Evolutionary conservation across 2,888 invertebrate species (phyloP).

Genomic region (Cantharis nigra): DNA sequence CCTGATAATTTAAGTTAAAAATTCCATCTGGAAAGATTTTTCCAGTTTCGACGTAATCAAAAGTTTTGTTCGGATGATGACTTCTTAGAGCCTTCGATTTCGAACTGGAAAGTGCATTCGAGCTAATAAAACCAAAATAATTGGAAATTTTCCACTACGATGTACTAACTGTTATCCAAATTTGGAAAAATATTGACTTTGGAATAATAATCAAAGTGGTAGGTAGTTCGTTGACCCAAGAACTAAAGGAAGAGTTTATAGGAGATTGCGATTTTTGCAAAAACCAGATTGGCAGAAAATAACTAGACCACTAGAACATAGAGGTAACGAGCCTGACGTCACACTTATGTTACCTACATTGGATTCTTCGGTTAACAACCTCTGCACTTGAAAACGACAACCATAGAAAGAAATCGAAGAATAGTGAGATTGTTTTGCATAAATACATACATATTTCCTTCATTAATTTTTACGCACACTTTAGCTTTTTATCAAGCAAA

Average conservation of each 20-base stretch:
- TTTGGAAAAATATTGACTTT: neutral
- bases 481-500: neutral
- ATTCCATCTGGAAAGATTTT: neutral
- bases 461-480: neutral
- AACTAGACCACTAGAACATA: constrained; percentile 56
- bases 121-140: neutral
- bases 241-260: constrained; percentile 19
- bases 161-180: neutral
- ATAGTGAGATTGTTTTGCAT: constrained; percentile 13
- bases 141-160: neutral
- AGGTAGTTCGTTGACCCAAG: constrained; percentile 26
- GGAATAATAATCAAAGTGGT: neutral
- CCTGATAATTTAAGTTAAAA: constrained; percentile 1
- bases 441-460: neutral
- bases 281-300: constrained; percentile 44
- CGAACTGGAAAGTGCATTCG: neutral
- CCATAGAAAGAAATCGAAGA: constrained; percentile 24
- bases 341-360: constrained; percentile 54
- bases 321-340: constrained; percentile 56
- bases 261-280: constrained; percentile 24
- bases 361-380: constrained; percentile 47
- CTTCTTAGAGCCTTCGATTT: neutral
- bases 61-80: neutral
- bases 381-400: constrained; percentile 38
- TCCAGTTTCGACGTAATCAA: neutral